Evolutionary conservation across 2,888 invertebrate species (phyloP), one percentile per base, ranked within the genome.

Genomic region (Epinotia demarniana): DNA sequence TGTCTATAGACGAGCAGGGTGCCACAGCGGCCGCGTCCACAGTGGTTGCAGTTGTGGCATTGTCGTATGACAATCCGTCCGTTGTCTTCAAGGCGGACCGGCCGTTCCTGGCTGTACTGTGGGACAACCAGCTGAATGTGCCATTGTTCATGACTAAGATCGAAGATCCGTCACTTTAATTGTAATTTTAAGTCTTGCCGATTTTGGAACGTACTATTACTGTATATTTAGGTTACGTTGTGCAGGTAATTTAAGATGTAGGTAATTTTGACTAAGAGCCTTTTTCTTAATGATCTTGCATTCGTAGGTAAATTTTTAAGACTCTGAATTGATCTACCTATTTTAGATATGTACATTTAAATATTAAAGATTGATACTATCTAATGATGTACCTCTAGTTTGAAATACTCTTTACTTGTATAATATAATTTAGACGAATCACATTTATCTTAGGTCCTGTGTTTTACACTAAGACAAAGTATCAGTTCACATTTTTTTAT

Each of bases 1-100:
- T 95, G n/a, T 89, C 92, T 1, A 92, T 95, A 1, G 95, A 95
- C 63, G 95, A 95, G 77, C 82, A 90, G 67, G 95, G 95, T 13
- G 92, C 92, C 0, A 86, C 89, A 1, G 95, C 95, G 0, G 88
- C 94, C 0, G 94, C 94, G 1, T 92, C 93, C 0, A 90, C 93
- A 1, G 84, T 89, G 0, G 88, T 94, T 39, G 86, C 90, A 4
- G 94, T 91, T 0, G 91, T 95, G 0, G 94, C 95, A 1, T 80
- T 95, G 5, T 94, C 94, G 1, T 90, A 91, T 46, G 89, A 91
- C n/a, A 86, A 89, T 0, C 87, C 90, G 2, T 79, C 88, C 8
- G 76, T 89, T 0, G 73, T 82, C 2, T 92, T 95, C 77, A 89
- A 79, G 60, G 92, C 90, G 0, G 87, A 95, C 78, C 89, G 91